Evolutionary conservation across 1,140 invertebrate species (phyloP), one percentile per base, ranked within the genome.

Genomic region (Drosophila malerkotliana): DNA sequence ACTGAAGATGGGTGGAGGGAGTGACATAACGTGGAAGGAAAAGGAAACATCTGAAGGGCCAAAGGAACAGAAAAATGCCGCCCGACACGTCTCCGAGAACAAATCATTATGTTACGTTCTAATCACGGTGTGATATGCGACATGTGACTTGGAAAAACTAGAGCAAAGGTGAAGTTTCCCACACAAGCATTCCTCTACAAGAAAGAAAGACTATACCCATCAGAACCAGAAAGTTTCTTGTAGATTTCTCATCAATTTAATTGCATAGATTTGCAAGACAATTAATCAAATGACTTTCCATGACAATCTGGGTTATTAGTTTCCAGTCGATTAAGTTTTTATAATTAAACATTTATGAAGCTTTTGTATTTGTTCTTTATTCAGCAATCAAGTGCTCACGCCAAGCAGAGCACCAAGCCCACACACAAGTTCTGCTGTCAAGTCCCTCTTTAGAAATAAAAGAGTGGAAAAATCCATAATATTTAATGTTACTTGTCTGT

Each of bases 101-200:
- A 32, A 67, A 71, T 77, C 68, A 81, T 71, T 84, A 55, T 60
- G 47, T 58, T 67, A 55, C 71, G 63, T 84, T 85, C 58, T 77
- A 77, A 83, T 80, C 81, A 80, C 63, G 47, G 61, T 55, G 28
- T 51, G 64, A 41, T 57, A 9, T 55, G 39, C 37, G 37, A 55
- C 6, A 39, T 21, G 39, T 41, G 37, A 55, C 4, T 34, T 15
- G 52, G 4, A 56, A 82, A 69, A 82, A 74, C 41, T 82, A 30
- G 75, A 51, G 34, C 75, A 82, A 67, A 74, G 49, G 45, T 64
- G 58, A 66, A 68, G 51, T 26, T 54, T 53, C 10, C 47, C 47
- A 10, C 49, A 26, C 32, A 18, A 37, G n/a, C 15, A 21, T 30
- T 37, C 14, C 2, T 12, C 30, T n/a, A 47, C 4, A 63, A 21